A percentile compares a stretch with the other conserved stretches of the same genome.
Evolutionary conservation across 2,888 invertebrate species (phyloP).

Genomic region (Thereva nobilitata): DNA sequence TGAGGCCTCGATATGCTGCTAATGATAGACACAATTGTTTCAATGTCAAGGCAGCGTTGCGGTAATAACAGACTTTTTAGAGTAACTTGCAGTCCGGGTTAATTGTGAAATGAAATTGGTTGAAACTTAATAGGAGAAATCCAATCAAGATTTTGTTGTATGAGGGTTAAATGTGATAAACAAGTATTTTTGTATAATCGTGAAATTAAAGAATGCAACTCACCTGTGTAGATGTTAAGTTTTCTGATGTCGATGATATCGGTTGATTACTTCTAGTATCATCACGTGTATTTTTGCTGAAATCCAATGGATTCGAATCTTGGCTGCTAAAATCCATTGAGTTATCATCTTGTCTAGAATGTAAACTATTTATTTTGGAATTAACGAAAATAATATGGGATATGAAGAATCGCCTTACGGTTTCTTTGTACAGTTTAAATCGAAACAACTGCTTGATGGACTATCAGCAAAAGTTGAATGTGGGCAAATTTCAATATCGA

Average conservation of each 20-base stretch:
- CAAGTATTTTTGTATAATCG: too few relatives aligned
- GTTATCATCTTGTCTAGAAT: conserved; percentile 50
- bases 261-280: conserved; percentile 40
- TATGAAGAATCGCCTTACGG: conserved; percentile 41
- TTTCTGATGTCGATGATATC: conserved; percentile 37
- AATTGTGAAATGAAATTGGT: neutral
- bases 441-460: conserved; percentile 53
- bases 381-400: neutral
- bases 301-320: conserved; percentile 60
- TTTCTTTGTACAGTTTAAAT: conserved; percentile 48
- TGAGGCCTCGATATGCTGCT: too few relatives aligned
- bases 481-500: conserved; percentile 63
- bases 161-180: too few relatives aligned
- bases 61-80: too few relatives aligned
- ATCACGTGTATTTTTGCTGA: conserved; percentile 55
- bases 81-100: too few relatives aligned
- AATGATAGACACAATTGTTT: too few relatives aligned
- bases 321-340: conserved; percentile 55
- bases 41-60: too few relatives aligned
- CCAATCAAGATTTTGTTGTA: neutral
- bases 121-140: neutral
- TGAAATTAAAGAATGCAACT: neutral
- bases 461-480: conserved; percentile 51
- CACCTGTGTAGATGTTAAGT: conserved; percentile 25
- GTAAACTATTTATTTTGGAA: neutral